Evolutionary conservation across 2,888 invertebrate species (phyloP).

Genomic region (Pterostichus niger): DNA sequence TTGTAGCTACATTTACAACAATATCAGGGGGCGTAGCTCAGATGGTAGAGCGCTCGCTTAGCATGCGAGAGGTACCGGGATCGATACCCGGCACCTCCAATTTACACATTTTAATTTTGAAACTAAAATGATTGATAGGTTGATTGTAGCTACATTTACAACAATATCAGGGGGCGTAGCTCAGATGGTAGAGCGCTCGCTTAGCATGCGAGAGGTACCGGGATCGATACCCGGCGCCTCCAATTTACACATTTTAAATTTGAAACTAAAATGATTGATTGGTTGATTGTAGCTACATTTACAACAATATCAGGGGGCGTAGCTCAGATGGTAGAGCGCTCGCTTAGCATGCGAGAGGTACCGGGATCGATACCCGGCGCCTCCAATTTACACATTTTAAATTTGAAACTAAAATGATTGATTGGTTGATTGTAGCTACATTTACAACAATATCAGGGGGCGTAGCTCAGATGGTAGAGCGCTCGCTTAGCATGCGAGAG

Average conservation of each 20-base stretch:
- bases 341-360: slow-evolving; percentile 81
- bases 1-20: no score
- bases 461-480: slow-evolving; percentile 80
- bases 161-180: slow-evolving; percentile 75
- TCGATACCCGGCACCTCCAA: slow-evolving; percentile 78
- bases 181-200: slow-evolving; percentile 81
- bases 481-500: slow-evolving; percentile 81
- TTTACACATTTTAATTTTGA: not conserved
- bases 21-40: slow-evolving; percentile 76
- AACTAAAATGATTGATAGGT: no score
- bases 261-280: no score
- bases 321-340: slow-evolving; percentile 81
- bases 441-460: slow-evolving; percentile 69
- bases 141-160: no score
- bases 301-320: slow-evolving; percentile 73
- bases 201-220: slow-evolving; percentile 81
- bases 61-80: slow-evolving; percentile 81
- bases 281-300: no score
- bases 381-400: slow-evolving; percentile 71
- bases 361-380: slow-evolving; percentile 79
- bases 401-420: not conserved
- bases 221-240: slow-evolving; percentile 79
- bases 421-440: no score
- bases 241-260: no score
- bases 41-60: slow-evolving; percentile 81